Base-by-base conservation (phyloP, 1,140 invertebrate species). In the Sinella curviseta region DNA sequence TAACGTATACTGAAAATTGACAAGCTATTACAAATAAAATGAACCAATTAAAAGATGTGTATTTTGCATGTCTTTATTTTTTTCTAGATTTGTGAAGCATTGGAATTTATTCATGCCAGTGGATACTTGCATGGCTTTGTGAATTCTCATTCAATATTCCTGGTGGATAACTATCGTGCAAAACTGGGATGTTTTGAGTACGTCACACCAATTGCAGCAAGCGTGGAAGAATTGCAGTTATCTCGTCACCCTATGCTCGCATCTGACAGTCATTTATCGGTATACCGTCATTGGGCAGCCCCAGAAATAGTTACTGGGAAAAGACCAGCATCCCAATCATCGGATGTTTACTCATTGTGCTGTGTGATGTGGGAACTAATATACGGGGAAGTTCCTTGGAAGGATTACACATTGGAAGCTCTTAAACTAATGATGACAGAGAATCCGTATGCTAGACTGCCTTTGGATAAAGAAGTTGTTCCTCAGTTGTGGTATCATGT, bases 101-200 rank as follows among this genome's bases (percentile, higher is more conserved):
- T 89, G 70, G 78, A 87, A n/a, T 89, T 86, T 82, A 81, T 89
- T 14, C 88, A 89, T 83, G 83, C 85, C 33, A 85, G 86, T 77
- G 85, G 86, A 75, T 85, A 85, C 48, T 81, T 88, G 8, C 88
- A 89, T 81, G 87, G 87, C 80, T 85, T 83, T 57, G 76, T 89
- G 12, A 86, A 87, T 17, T 89, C 88, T 1, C 88, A 89, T 83
- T 86, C 88, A 75, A 82, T 89, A 34, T 86, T 86, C 48, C 82
- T 89, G 17, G 85, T 87, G 17, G 84, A 81, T 24, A 78, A 82
- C 33, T 70, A 84, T 54, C 80, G 82, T 39, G 88, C 87, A 55
- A 89, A 89, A 82, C 80, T 89, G 28, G 86, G 86, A 4, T 87
- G 87, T 74, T 87, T 89, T 77, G 88, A 89, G 81, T 87, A 87